Conservation (phyloP, 2,888 invertebrate species). For the Drosophila meridionalis region DNA sequence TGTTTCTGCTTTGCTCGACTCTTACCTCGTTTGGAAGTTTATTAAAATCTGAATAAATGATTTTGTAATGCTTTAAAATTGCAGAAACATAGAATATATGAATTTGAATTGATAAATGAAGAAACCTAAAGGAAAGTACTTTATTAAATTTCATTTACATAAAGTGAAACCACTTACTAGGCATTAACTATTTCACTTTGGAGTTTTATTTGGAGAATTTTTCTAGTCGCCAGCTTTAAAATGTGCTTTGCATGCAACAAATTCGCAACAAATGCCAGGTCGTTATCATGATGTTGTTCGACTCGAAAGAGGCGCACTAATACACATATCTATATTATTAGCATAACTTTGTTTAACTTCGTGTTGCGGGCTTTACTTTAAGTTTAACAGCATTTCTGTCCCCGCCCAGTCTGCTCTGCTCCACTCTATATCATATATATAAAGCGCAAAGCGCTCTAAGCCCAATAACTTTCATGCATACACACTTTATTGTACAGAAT, state of each 20-base stretch:
- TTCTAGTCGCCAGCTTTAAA: slow-evolving; percentile 31
- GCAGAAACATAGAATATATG: slow-evolving; percentile 10
- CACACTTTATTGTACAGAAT: slow-evolving; percentile 31
- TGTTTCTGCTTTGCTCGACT: background rate
- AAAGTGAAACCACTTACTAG: background rate
- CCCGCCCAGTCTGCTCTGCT: background rate
- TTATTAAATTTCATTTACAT: background rate
- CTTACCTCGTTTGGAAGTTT: background rate
- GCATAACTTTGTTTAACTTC: slow-evolving; percentile 57
- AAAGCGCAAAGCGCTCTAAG: slow-evolving; percentile 70
- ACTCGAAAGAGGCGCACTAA: slow-evolving; percentile 2
- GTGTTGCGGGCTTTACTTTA: slow-evolving; percentile 54
- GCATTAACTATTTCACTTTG: background rate
- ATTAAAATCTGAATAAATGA: background rate
- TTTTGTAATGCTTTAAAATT: background rate
- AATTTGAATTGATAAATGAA: background rate
- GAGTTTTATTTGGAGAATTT: background rate
- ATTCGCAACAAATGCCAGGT: slow-evolving; percentile 46
- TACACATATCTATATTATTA: slow-evolving; percentile 35
- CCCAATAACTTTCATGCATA: slow-evolving; percentile 72
- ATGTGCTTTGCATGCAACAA: slow-evolving; percentile 35
- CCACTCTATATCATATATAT: slow-evolving; percentile 53
- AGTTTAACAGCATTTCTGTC: slow-evolving; percentile 34
- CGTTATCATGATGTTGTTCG: slow-evolving; percentile 40
- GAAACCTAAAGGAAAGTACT: background rate